A percentile compares a stretch with the other conserved stretches of the same genome.
Evolutionary conservation across 2,797 vertebrate species (phyloP).

Genomic region (Hylomyscus alleni): DNA sequence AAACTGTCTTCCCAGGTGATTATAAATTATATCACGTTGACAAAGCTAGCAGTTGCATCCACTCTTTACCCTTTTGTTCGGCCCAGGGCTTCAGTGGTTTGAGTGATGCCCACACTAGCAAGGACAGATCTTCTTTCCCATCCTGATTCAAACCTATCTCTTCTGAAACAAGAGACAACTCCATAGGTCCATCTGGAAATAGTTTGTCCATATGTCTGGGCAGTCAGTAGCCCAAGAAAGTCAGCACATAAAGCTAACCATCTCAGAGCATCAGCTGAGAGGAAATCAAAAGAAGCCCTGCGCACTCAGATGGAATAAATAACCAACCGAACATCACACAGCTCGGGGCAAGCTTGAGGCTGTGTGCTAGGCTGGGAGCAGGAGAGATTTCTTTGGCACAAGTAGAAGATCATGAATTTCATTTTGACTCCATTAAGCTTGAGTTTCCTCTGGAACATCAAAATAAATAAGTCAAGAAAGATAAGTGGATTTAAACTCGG

Average conservation of each 20-base stretch:
- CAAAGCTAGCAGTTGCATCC: neutral
- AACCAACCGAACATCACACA: neutral
- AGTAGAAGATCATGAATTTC: neutral
- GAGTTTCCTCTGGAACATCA: neutral
- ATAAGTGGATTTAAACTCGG: neutral
- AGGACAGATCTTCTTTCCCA: neutral
- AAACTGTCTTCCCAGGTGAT: neutral
- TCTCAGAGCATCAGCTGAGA: neutral
- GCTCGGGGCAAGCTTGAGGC: neutral
- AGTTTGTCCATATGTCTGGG: neutral
- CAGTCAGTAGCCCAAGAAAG: neutral
- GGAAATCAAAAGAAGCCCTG: neutral
- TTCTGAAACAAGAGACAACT: neutral
- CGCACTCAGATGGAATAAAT: neutral
- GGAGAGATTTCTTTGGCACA: neutral
- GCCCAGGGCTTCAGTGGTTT: no score
- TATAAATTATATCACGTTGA: neutral
- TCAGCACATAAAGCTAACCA: neutral
- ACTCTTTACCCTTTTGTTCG: neutral
- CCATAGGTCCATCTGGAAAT: neutral
- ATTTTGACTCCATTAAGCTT: neutral
- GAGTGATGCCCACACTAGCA: no score
- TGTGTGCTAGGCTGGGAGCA: neutral
- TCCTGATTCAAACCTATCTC: neutral
- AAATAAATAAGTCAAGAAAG: neutral